phyloP scores from a whole-genome alignment of 2,888 invertebrate genomes.

The Acleris cristana region DNA sequence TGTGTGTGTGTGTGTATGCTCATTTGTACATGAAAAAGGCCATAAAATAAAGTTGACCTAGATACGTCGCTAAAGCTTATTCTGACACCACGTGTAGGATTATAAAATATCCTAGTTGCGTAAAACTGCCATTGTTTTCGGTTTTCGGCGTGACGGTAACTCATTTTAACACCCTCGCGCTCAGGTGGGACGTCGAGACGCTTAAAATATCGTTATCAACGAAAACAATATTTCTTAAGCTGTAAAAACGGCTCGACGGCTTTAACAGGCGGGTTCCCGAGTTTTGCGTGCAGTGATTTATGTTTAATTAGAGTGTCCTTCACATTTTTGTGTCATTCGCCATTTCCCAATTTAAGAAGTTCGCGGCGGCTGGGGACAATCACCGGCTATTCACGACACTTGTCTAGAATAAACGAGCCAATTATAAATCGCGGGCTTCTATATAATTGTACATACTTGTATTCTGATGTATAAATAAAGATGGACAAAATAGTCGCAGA shows the following conservation, averaged over 20 bases:
- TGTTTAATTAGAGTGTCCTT: constrained; percentile 74
- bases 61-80: not conserved
- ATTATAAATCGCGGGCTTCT: not conserved
- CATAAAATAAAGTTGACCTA: too few species aligned
- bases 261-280: constrained; percentile 57
- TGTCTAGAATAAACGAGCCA: not conserved
- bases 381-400: constrained; percentile 21
- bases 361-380: constrained; percentile 43
- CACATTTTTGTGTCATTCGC: constrained; percentile 63
- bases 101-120: constrained; percentile 11
- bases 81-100: constrained; percentile 2
- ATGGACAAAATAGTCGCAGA: too few species aligned
- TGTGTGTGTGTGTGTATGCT: too few species aligned
- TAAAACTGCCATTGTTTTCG: constrained; percentile 22
- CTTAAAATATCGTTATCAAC: constrained; percentile 74
- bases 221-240: constrained; percentile 73
- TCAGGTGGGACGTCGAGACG: constrained; percentile 67
- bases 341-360: constrained; percentile 61
- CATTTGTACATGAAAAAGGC: too few species aligned
- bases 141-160: constrained; percentile 50
- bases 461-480: too few species aligned
- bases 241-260: constrained; percentile 67
- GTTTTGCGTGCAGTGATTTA: constrained; percentile 73
- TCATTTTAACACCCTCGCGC: constrained; percentile 67
- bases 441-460: too few species aligned